Base-by-base conservation (phyloP, 1,140 invertebrate genomes). In the Pantala flavescens region DNA sequence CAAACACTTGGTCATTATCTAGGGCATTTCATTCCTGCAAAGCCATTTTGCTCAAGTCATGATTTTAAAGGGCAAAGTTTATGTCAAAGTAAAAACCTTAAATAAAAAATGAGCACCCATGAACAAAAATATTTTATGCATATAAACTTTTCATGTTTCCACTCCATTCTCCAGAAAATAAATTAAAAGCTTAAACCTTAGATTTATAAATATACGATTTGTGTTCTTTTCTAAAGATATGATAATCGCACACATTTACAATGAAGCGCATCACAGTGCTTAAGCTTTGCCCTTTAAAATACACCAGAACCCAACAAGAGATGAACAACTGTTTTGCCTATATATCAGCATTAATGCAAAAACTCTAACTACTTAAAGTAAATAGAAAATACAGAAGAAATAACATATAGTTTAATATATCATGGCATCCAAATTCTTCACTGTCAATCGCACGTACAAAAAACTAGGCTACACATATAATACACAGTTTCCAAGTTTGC, bases 311-410 rank as follows among this genome's bases (percentile, higher is more conserved):
- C 49, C 49, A 63, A 19, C 49, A 63, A 63, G 49, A 63, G 49
- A 63, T 63, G 49, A 63, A 63, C 49, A 63, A 19, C n/a, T 63
- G 49, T 63, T 63, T 21, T 63, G 49, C 49, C 49, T 63, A 63
- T 63, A 63, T 63, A 63, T 63, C 49, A 63, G 49, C 49, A 63
- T 63, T 63, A 63, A 63, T 63, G 49, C 49, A 63, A 36, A 63
- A 12, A 63, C 12, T 21, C 49, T 63, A 63, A 63, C 49, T 63
- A 63, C 49, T 63, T 63, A 63, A 63, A 63, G 49, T 63, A 63
- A 63, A 63, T 63, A 63, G 49, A 63, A 63, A 63, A 63, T 63
- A 63, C 49, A 63, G 49, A 63, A 63, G 49, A 63, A 63, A 63
- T 63, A 63, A 63, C 49, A 63, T 21, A 63, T 63, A 63, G 49